Conservation (phyloP, 2,797 vertebrate species). For the Gambusia yucatana region DNA sequence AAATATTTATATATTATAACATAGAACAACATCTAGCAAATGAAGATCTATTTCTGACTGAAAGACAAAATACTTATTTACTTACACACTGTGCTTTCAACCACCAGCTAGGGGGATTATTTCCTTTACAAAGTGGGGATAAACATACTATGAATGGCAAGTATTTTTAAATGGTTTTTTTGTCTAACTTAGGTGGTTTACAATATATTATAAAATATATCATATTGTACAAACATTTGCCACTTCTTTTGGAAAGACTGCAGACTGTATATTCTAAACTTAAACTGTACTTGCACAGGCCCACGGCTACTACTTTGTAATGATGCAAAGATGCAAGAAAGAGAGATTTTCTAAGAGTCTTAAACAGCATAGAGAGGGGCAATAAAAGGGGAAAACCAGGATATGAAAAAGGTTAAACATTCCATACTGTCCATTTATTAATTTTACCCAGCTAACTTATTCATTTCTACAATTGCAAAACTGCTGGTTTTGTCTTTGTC, state of each 20-base stretch:
- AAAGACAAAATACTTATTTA: too few species aligned
- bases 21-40: too few species aligned
- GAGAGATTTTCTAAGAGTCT: slow-evolving; percentile 27
- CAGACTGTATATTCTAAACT: slow-evolving; percentile 40
- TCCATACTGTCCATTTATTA: background rate
- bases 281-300: slow-evolving; percentile 41
- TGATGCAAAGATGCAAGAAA: slow-evolving; percentile 14
- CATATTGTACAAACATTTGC: background rate
- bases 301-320: slow-evolving; percentile 30
- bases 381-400: too few species aligned
- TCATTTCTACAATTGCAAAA: background rate
- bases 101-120: background rate
- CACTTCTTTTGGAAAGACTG: background rate
- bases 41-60: too few species aligned
- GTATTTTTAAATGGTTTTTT: too few species aligned
- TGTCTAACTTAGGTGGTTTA: too few species aligned
- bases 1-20: too few species aligned
- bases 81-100: background rate
- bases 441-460: background rate
- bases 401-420: too few species aligned
- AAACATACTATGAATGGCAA: too few species aligned
- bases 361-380: background rate
- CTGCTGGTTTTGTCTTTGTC: background rate
- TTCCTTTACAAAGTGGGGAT: too few species aligned
- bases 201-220: background rate